Evolutionary conservation across 2,888 invertebrate genomes (phyloP).

Genomic region (Anorthoa munda): DNA sequence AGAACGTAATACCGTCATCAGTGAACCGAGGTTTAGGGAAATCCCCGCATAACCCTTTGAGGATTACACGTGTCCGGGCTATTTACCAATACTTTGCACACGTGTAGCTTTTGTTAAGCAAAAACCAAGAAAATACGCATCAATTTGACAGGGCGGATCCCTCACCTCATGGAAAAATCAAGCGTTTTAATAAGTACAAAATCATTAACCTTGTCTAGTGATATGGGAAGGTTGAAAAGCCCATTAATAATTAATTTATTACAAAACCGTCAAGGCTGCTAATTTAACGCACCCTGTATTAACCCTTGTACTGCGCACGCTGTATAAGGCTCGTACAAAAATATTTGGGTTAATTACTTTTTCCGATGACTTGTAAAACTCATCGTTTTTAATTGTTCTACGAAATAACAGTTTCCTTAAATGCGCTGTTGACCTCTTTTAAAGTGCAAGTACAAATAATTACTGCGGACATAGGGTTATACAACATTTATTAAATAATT

Average conservation of each 20-base stretch:
- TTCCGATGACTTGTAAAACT: slow-evolving; percentile 70
- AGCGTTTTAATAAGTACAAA: slow-evolving; percentile 9
- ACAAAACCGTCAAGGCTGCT: slow-evolving; percentile 36
- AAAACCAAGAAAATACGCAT: slow-evolving; percentile 5
- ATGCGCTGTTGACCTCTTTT: slow-evolving; percentile 50
- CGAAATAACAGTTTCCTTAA: slow-evolving; percentile 63
- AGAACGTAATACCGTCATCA: neutral
- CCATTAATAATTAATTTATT: slow-evolving; percentile 46
- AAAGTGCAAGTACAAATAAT: slow-evolving; percentile 40
- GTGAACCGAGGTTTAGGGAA: neutral
- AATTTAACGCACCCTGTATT: slow-evolving; percentile 51
- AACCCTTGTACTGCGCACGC: slow-evolving; percentile 53
- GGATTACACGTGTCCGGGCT: neutral
- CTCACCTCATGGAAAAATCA: slow-evolving; percentile 23
- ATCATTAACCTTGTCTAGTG: slow-evolving; percentile 48
- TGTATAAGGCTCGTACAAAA: slow-evolving; percentile 56
- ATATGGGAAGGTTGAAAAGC: slow-evolving; percentile 24
- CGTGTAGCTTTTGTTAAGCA: neutral
- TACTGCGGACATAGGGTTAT: slow-evolving; percentile 6
- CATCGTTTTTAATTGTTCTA: slow-evolving; percentile 72
- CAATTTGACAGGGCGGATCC: slow-evolving; percentile 1
- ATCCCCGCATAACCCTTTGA: slow-evolving; percentile 9
- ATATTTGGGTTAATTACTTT: slow-evolving; percentile 78
- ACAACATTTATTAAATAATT: neutral
- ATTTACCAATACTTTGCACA: slow-evolving; percentile 7